These are phyloP conservation scores for Panurus biarmicus DNA, from an alignment of 2,113 vertebrate species.

Conservation along the genomic window DNA sequence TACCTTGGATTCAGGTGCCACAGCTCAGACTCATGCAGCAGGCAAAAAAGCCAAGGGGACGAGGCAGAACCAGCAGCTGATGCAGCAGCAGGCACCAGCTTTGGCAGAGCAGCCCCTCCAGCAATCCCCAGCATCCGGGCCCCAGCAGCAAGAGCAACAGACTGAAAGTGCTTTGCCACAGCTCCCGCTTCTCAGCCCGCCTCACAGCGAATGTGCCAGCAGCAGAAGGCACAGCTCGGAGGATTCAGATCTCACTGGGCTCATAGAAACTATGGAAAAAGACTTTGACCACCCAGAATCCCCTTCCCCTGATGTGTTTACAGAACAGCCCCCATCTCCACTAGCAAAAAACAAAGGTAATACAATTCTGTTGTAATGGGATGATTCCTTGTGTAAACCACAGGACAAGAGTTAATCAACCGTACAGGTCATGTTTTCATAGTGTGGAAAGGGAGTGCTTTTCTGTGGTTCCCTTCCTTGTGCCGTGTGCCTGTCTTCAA, in stretches of 20 bases:
- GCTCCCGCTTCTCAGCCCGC: neutral
- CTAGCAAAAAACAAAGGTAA: constrained; percentile 88
- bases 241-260: constrained; percentile 84
- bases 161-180: constrained; percentile 62
- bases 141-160: constrained; percentile 69
- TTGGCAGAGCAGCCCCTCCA: constrained; percentile 70
- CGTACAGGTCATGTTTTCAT: neutral
- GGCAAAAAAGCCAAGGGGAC: constrained; percentile 75
- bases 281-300: constrained; percentile 88
- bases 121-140: constrained; percentile 60
- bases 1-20: constrained; percentile 64
- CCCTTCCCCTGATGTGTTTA: constrained; percentile 76
- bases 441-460: neutral
- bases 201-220: constrained; percentile 61
- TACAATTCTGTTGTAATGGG: neutral
- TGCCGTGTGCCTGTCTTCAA: neutral
- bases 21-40: constrained; percentile 67
- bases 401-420: neutral
- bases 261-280: constrained; percentile 94
- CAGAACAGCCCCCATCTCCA: constrained; percentile 82
- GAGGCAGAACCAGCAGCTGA: constrained; percentile 63
- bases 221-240: constrained; percentile 78
- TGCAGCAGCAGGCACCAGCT: constrained; percentile 62
- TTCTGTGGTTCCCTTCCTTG: neutral
- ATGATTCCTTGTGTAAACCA: neutral